Percentiles rank a stretch among this genome's conserved stretches.
Conservation (phyloP, 92 coral and sea anemone genomes). For the Meandrina meandrites region DNA sequence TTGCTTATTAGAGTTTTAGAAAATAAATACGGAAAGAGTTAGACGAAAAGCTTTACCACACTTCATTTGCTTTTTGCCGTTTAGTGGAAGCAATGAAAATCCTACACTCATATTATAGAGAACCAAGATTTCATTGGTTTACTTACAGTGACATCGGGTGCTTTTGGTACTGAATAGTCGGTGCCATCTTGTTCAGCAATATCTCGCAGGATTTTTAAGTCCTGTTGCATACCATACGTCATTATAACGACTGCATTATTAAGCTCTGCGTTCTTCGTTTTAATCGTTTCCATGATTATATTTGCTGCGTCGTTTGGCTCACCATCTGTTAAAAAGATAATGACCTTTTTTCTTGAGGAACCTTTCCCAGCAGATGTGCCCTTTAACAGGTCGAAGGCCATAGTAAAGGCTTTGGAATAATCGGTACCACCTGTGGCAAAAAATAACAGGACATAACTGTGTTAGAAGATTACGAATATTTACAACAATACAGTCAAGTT, state of each 20-base stretch:
- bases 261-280: conserved; percentile 41
- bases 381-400: conserved; percentile 60
- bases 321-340: conserved; percentile 71
- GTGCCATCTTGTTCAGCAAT: conserved; percentile 37
- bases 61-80: too few relatives aligned
- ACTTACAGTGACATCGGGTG: conserved; percentile 20
- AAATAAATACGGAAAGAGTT: too few relatives aligned
- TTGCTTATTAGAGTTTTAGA: too few relatives aligned
- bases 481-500: too few relatives aligned
- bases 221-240: too few relatives aligned
- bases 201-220: conserved; percentile 15
- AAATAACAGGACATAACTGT: too few relatives aligned
- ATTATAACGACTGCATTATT: conserved; percentile 47
- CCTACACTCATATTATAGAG: not conserved
- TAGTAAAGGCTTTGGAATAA: conserved; percentile 44
- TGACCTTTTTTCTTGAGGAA: conserved; percentile 40
- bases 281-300: conserved; percentile 25
- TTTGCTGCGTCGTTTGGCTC: conserved; percentile 30
- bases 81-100: too few relatives aligned
- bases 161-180: not conserved
- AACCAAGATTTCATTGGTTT: not conserved
- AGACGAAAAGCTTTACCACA: too few relatives aligned
- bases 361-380: conserved; percentile 11
- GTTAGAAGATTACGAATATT: too few relatives aligned
- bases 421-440: conserved; percentile 46